A percentile compares a stretch with the other conserved stretches of the same genome.
These are phyloP conservation scores for Acrossocheilus wenchowensis DNA, from an alignment of 2,797 vertebrate genomes.

Conservation along the genomic window DNA sequence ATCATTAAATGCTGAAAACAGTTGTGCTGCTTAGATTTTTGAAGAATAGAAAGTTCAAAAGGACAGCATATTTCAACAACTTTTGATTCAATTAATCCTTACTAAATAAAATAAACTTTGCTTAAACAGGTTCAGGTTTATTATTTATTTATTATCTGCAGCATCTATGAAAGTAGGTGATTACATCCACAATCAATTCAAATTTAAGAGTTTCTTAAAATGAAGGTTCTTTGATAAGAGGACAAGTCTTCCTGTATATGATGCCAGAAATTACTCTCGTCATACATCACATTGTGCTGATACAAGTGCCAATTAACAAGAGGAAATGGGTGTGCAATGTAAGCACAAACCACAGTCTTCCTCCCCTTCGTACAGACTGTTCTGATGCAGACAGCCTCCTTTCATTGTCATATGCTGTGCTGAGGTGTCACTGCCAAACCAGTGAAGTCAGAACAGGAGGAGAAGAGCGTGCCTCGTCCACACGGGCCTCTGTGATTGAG, in stretches of 20 bases:
- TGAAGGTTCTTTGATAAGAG: not conserved
- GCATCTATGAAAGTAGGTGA: not conserved
- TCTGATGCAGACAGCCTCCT: not conserved
- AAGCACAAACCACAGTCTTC: conserved; percentile 12
- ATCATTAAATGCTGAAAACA: no score
- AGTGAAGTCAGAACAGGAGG: not conserved
- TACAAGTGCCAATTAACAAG: conserved; percentile 17
- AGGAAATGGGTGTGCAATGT: not conserved
- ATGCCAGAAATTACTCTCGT: not conserved
- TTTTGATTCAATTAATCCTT: not conserved
- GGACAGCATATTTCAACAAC: not conserved
- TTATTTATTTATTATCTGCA: not conserved
- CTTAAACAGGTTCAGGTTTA: not conserved
- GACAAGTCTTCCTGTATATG: not conserved
- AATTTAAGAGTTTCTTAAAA: not conserved
- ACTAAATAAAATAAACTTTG: not conserved
- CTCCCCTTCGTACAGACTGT: not conserved
- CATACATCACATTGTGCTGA: not conserved
- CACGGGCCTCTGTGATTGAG: conserved; percentile 10
- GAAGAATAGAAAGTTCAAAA: not conserved
- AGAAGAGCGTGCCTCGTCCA: not conserved
- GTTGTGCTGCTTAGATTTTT: not conserved
- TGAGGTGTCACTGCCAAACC: conserved; percentile 2
- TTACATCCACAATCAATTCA: not conserved
- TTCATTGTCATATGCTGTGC: not conserved